phyloP scores from a whole-genome alignment of 1,140 invertebrate genomes.

The Meloidogyne hapla region DNA sequence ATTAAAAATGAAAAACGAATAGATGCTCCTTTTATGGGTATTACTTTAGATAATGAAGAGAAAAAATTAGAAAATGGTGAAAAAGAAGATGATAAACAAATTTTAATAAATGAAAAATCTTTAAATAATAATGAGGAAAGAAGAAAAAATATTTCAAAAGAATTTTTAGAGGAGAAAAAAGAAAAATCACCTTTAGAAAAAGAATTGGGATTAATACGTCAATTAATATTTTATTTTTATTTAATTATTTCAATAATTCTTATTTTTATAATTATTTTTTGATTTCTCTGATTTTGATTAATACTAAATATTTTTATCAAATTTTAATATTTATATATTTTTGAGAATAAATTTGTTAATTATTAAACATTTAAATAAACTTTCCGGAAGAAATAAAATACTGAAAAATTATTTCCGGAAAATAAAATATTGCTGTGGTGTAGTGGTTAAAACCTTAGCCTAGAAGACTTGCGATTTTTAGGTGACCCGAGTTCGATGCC shows the following conservation, averaged over 20 bases:
- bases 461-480: too few species aligned
- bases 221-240: slow-evolving; percentile 18
- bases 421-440: too few species aligned
- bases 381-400: too few species aligned
- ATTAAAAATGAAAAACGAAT: neutral
- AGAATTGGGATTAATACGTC: slow-evolving; percentile 17
- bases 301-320: neutral
- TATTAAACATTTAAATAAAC: too few species aligned
- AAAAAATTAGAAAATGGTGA: neutral
- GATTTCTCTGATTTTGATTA: neutral
- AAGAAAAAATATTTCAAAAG: neutral
- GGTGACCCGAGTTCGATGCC: too few species aligned
- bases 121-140: neutral
- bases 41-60: neutral
- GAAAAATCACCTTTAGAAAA: slow-evolving; percentile 13
- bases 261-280: slow-evolving; percentile 6
- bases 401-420: too few species aligned
- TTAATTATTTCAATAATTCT: slow-evolving; percentile 14
- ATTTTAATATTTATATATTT: neutral
- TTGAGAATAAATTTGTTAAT: too few species aligned
- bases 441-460: too few species aligned
- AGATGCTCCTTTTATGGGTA: neutral
- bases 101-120: neutral
- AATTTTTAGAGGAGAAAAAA: neutral
- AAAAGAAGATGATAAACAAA: neutral